Evolutionary conservation across 2,797 vertebrate genomes (phyloP).

Genomic region (Staurois parvus): DNA sequence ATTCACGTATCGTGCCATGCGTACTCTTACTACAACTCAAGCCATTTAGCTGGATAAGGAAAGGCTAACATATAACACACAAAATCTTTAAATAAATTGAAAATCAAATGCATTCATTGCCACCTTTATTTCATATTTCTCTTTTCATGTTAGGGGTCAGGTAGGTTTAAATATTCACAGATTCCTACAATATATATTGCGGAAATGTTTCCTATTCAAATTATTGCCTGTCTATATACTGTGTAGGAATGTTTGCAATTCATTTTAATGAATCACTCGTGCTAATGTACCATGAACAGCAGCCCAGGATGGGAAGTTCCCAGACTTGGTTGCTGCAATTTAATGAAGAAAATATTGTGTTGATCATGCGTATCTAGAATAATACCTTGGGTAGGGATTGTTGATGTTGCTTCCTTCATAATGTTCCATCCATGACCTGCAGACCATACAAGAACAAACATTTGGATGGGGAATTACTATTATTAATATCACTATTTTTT

Average conservation of each 20-base stretch:
- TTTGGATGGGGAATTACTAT: background rate
- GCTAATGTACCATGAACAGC: background rate
- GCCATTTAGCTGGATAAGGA: background rate
- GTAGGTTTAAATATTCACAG: background rate
- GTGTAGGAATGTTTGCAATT: background rate
- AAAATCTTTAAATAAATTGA: background rate
- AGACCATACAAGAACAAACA: background rate
- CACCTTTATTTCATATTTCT: background rate
- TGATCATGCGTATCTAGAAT: background rate
- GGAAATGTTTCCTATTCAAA: background rate
- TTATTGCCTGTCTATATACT: background rate
- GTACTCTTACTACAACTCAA: too few relatives aligned
- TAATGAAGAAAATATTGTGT: background rate
- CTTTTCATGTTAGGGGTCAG: background rate
- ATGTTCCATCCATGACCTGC: background rate
- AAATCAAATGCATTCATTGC: background rate
- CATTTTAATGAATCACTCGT: background rate
- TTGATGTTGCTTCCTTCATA: background rate
- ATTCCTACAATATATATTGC: background rate
- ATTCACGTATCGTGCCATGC: too few relatives aligned
- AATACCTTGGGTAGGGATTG: background rate
- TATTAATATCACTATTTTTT: too few relatives aligned
- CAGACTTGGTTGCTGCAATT: background rate
- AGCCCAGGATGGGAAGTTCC: background rate
- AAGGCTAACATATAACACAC: background rate